Base-by-base conservation (phyloP, 2,888 invertebrate genomes). In the Lochmaea capreae region DNA sequence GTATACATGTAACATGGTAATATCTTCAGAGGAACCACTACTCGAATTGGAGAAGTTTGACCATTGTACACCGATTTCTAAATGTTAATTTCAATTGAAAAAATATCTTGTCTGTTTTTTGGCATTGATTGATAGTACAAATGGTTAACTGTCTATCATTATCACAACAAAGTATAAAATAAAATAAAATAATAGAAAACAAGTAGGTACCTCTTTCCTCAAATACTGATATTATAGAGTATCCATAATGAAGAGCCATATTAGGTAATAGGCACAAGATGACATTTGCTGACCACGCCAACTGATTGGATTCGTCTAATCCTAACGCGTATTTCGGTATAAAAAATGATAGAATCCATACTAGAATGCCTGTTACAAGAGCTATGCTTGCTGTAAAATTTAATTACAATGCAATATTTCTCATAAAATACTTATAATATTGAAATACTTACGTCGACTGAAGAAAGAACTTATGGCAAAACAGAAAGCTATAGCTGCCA, bases 381-480 rank as follows among this genome's bases (percentile, higher is more conserved):
- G 86, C 86, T 54, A 85, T 76, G 16, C 84, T 81, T 14, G 87
- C 86, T 87, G 83, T 33, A 59, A 71, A 65, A 61, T 59, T 46
- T n/a, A 52, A 52, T 52, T 49, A 5, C 12, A 16, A 9, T 54
- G 10, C 54, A 54, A 54, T 54, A 54, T 18, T 10, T 54, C 8
- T 16, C 18, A 54, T 6, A 16, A 33, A 33, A 33, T 33, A 33
- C 33, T n/a, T 5, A 42, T 42, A 58, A 52, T 18, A 16, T 62
- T n/a, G 11, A n/a, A 54, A 54, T 77, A 85, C 87, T 88, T 88
- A 94, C 94, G 93, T 90, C 91, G 93, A 2, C 91, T 91, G 85
- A 95, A 95, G 75, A 94, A 89, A 0, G 93, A 91, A 80, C 94
- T 93, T 74, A 96, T 86, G 88, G 94, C 91, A 84, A 96, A 96